Base-by-base conservation (phyloP, 2,888 invertebrate genomes). In the Perithous albicinctus region DNA sequence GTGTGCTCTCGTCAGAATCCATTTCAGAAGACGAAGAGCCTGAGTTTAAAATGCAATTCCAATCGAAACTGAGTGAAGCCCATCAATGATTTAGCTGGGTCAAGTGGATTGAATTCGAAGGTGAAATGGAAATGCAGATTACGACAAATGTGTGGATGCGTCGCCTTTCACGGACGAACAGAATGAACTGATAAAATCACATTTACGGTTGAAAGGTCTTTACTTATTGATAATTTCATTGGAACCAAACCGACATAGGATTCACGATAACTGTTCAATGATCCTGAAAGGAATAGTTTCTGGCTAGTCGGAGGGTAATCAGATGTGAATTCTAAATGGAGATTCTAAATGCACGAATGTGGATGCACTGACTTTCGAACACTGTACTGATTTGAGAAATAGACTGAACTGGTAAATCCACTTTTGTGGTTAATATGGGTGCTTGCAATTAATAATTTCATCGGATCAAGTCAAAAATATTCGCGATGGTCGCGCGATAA, bases 1-100 rank as follows among this genome's bases (percentile, higher is more conserved):
- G 51, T 10, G 6, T 35, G 20, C n/a, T 51, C 15, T 10, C 23
- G 46, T 48, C 29, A 35, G 29, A 35, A 35, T 73, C n/a, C 20
- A 35, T 61, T 38, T 61, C 10, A 2, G n/a, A 38, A 35, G 51
- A 51, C 46, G 32, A 48, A 66, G 46, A 20, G 38, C 20, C 23
- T 1, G 23, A 20, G n/a, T 20, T 18, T 41, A 10, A 23, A 38
- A 32, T n/a, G 26, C 10, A 2, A 38, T 38, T 51, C 35, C n/a
- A 4, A 48, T 63, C 3, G 51, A 23, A 18, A 64, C 20, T 3
- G 56, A 38, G 18, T 38, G 15, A 5, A 41, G 35, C 4, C 10
- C 15, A 48, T 77, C 35, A 38, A 67, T 67, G 23, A 77, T 77
- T 69, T 38, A 15, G 32, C 4, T 29, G 41, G 48, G 48, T 63